Evolutionary conservation across 2,113 vertebrate genomes (phyloP), one percentile per base, ranked within the genome.

Genomic region (Phycodurus eques): DNA sequence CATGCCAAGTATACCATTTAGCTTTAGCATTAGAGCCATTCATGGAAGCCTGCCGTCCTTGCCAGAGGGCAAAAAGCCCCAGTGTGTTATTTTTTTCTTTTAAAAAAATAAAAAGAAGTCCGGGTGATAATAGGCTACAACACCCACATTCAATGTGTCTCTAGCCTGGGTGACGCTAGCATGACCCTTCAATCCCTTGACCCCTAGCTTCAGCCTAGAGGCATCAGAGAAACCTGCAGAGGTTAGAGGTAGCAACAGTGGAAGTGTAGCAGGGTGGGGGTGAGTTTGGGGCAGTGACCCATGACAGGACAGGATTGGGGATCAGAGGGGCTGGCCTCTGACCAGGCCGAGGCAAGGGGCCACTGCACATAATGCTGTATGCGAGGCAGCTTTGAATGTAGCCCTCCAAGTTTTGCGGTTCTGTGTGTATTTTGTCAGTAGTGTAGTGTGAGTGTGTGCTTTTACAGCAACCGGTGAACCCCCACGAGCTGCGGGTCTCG

Each of bases 181-280:
- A 59, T 95, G 94, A 96, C 95, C 94, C 90, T 92, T 46, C 90
- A 94, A 94, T 95, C 94, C 93, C 91, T 90, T 96, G 95, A 96
- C 95, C 96, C 91, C 93, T 54, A 75, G 82, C 87, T 78, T 71
- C 90, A 93, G 92, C 93, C 88, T 56, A 72, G 71, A 91, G 90
- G 90, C 93, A 82, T 87, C 88, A 75, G 82, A 82, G 88, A 68
- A 70, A 67, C 72, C 77, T 62, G 69, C 74, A 78, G 78, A 77
- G 82, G 76, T 83, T 84, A 78, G 86, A 78, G 68, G 76, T 80
- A 77, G 87, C 86, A 83, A 85, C 83, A 84, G 86, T 90, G 88
- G 88, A 92, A 90, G 87, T 87, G 84, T 77, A 88, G 88, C 80
- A 63, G 73, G 89, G 80, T 80, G 92, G 90, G 93, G n/a, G n/a